A percentile compares a stretch with the other conserved stretches of the same genome.
phyloP scores from a whole-genome alignment of 2,797 vertebrate genomes.

The Pogoniulus pusillus region DNA sequence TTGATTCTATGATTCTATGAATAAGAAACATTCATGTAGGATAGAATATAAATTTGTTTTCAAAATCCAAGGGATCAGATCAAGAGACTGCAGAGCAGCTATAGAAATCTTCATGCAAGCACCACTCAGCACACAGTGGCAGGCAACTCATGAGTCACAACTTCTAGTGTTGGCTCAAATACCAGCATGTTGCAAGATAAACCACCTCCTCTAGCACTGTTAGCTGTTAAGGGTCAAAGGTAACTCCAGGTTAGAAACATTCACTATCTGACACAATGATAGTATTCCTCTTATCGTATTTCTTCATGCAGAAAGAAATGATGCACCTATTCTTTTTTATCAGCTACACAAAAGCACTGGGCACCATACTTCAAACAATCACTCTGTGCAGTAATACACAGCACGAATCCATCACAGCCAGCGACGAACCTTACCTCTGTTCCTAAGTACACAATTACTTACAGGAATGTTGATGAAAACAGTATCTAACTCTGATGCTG shows the following conservation, averaged over 20 bases:
- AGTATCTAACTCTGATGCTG: constrained; percentile 84
- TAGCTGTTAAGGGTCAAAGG: background rate
- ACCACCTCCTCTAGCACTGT: background rate
- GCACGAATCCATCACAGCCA: background rate
- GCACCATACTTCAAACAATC: background rate
- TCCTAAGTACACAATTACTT: constrained; percentile 67
- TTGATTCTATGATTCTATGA: no score
- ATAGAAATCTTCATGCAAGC: background rate
- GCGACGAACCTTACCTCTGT: background rate
- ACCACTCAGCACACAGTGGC: background rate
- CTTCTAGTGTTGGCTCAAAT: background rate
- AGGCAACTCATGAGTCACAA: background rate
- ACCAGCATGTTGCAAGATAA: background rate
- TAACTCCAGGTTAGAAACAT: background rate
- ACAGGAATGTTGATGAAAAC: constrained; percentile 97
- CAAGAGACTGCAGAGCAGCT: background rate
- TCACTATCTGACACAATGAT: background rate
- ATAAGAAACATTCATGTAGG: background rate
- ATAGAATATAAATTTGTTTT: background rate
- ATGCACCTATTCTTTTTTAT: background rate
- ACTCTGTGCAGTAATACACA: background rate
- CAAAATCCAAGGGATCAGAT: background rate
- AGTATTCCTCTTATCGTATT: background rate
- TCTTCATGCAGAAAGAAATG: background rate
- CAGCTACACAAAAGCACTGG: background rate